These are phyloP conservation scores for Eupithecia vulgata DNA, from an alignment of 2,888 invertebrate genomes.

Conservation along the genomic window DNA sequence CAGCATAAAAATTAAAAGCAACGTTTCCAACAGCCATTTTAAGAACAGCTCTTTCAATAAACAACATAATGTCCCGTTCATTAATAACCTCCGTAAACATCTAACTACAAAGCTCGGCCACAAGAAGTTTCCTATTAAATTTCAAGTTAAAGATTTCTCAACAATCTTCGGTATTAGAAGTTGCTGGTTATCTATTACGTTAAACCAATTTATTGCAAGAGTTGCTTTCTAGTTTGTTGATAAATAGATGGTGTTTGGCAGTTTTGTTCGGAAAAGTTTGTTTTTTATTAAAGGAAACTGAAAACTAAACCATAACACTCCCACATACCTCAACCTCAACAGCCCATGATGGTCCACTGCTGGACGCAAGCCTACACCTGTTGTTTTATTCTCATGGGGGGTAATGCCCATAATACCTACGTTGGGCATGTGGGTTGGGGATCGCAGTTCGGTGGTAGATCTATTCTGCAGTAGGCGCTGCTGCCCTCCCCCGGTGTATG, in stretches of 20 bases:
- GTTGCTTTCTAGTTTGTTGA: slow-evolving; percentile 29
- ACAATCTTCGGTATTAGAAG: slow-evolving; percentile 47
- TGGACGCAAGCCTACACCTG: no score
- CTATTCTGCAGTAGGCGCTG: no score
- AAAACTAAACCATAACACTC: no score
- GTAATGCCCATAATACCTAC: no score
- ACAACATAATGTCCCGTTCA: not conserved
- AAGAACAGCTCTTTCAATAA: not conserved
- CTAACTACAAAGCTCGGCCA: slow-evolving; percentile 37
- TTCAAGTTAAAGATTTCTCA: slow-evolving; percentile 49
- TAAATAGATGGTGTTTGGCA: slow-evolving; percentile 14
- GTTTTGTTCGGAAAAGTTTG: not conserved
- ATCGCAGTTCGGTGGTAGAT: no score
- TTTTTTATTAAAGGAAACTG: not conserved
- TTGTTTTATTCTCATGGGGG: no score
- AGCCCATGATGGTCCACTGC: no score
- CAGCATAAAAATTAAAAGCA: not conserved
- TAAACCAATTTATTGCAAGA: slow-evolving; percentile 38
- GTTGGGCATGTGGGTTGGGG: no score
- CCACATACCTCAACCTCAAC: no score
- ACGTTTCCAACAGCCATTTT: not conserved
- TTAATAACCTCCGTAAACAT: slow-evolving; percentile 13
- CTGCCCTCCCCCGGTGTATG: no score
- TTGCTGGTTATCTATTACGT: slow-evolving; percentile 36
- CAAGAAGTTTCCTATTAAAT: slow-evolving; percentile 51